Evolutionary conservation across 2,113 vertebrate genomes (phyloP).

Genomic region (Anser brachyrhynchus): DNA sequence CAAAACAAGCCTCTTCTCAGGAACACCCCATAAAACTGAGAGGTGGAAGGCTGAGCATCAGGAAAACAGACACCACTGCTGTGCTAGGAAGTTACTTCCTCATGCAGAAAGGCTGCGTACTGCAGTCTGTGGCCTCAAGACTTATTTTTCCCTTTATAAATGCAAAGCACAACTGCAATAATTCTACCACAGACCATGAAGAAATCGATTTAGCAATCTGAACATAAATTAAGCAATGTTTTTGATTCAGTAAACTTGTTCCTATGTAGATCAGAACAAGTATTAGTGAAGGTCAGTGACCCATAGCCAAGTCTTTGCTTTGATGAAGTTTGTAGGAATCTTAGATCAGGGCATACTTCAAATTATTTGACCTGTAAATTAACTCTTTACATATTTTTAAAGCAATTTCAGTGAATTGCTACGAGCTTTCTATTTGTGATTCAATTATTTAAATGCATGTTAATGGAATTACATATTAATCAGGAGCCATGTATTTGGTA

Average conservation of each 20-base stretch:
- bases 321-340: slow-evolving; percentile 39
- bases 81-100: background rate
- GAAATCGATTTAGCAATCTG: slow-evolving; percentile 60
- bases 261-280: slow-evolving; percentile 41
- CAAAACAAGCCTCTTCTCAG: background rate
- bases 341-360: slow-evolving; percentile 16
- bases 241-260: slow-evolving; percentile 56
- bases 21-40: background rate
- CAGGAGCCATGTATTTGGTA: background rate
- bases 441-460: background rate
- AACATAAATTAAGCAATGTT: slow-evolving; percentile 58
- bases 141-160: slow-evolving; percentile 26
- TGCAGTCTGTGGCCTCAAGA: background rate
- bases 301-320: background rate
- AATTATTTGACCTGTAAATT: slow-evolving; percentile 53
- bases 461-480: background rate
- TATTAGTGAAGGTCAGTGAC: slow-evolving; percentile 37
- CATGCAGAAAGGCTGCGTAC: background rate
- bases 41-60: background rate
- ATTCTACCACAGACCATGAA: slow-evolving; percentile 45
- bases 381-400: slow-evolving; percentile 16
- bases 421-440: background rate
- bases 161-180: slow-evolving; percentile 39
- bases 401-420: background rate
- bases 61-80: background rate